These are phyloP conservation scores for Eurystomus gularis DNA, from an alignment of 2,113 vertebrate genomes.

Conservation along the genomic window DNA sequence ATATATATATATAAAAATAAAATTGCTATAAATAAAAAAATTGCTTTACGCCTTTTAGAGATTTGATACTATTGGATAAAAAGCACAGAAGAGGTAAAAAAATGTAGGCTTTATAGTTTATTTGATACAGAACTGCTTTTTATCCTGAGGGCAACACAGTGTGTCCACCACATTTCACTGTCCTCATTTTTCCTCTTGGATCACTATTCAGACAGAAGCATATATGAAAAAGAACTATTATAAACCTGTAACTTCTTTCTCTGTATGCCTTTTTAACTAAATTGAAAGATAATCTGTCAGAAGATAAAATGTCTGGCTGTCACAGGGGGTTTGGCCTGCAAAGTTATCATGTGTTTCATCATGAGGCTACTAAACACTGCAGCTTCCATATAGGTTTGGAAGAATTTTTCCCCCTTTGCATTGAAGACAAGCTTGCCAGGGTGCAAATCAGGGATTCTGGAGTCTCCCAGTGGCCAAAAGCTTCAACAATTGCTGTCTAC, in stretches of 20 bases:
- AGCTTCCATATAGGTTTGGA: neutral
- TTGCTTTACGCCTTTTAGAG: neutral
- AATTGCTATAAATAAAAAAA: neutral
- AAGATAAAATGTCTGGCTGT: neutral
- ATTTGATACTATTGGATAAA: neutral
- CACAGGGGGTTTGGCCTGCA: neutral
- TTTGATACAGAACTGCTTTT: neutral
- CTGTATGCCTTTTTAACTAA: neutral
- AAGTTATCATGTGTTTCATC: neutral
- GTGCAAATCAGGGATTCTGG: neutral
- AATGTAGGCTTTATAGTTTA: neutral
- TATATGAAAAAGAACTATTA: neutral
- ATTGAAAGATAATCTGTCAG: neutral
- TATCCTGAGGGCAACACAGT: neutral
- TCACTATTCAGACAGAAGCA: neutral
- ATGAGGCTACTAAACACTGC: neutral
- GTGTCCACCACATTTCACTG: neutral
- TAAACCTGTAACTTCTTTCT: neutral
- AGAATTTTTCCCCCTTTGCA: neutral
- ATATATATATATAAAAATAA: too few relatives aligned
- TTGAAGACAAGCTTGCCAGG: neutral
- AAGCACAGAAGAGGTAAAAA: neutral
- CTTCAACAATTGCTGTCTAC: neutral
- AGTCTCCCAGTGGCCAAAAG: neutral
- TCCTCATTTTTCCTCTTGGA: neutral